A percentile compares a stretch with the other conserved stretches of the same genome.
Conservation (phyloP, 2,113 vertebrate species). For the Limnothrissa miodon region DNA sequence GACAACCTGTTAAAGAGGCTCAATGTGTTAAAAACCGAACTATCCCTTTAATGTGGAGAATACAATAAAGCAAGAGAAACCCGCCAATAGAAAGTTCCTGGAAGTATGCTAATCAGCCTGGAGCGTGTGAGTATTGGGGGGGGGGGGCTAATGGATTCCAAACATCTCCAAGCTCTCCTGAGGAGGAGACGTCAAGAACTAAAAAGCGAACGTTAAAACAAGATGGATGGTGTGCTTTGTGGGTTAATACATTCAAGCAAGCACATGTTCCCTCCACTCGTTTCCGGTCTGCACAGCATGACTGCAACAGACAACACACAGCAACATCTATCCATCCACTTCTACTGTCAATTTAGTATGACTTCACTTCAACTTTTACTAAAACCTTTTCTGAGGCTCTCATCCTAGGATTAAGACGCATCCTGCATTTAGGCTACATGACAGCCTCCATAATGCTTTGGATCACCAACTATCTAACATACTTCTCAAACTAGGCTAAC, state of each 20-base stretch:
- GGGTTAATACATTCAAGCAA: not conserved
- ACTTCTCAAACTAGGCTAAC: too few relatives aligned
- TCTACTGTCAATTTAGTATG: not conserved
- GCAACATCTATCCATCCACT: not conserved
- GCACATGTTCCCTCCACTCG: not conserved
- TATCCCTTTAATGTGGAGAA: not conserved
- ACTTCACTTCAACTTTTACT: not conserved
- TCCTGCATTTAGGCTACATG: too few relatives aligned
- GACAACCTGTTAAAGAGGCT: too few relatives aligned
- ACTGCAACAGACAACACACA: not conserved
- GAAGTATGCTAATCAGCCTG: not conserved
- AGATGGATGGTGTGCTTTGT: not conserved
- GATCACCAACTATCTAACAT: too few relatives aligned
- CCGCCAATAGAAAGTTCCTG: not conserved
- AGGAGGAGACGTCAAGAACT: not conserved
- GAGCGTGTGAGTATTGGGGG: not conserved
- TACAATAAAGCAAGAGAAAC: not conserved
- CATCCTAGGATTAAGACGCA: not conserved
- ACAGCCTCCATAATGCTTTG: too few relatives aligned
- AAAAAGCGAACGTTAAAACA: constrained; percentile 32
- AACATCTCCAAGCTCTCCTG: not conserved
- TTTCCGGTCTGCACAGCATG: not conserved
- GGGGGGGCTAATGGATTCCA: not conserved
- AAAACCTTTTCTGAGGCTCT: not conserved
- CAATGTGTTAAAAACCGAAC: too few relatives aligned